A percentile compares a stretch with the other conserved stretches of the same genome.
phyloP scores from a whole-genome alignment of 2,888 invertebrate species.

The Chamaedrilus cognettii region DNA sequence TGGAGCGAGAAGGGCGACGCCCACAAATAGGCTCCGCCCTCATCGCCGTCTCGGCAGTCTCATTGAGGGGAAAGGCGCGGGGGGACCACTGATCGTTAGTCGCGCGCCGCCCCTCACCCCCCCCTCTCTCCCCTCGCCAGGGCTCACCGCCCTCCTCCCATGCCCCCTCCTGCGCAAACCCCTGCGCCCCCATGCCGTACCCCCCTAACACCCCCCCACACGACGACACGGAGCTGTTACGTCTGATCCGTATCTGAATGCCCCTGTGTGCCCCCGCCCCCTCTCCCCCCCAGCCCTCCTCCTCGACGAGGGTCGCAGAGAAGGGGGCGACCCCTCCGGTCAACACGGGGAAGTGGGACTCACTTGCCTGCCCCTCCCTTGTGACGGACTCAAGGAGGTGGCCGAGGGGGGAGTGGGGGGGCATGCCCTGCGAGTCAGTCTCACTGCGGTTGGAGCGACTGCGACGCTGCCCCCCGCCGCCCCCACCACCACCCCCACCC shows the following conservation, averaged over 20 bases:
- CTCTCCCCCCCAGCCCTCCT: no score
- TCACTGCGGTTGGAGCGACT: constrained; percentile 40
- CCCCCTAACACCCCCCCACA: background rate
- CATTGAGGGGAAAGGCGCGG: constrained; percentile 49
- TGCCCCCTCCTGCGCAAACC: background rate
- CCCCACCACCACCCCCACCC: constrained; percentile 41
- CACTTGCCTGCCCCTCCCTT: constrained; percentile 1
- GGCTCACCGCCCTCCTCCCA: background rate
- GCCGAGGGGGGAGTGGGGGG: constrained; percentile 19
- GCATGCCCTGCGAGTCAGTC: constrained; percentile 31
- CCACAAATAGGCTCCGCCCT: no score
- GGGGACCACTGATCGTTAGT: constrained; percentile 37
- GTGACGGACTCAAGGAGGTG: constrained; percentile 9
- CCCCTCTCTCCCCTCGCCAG: background rate
- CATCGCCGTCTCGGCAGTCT: constrained; percentile 18
- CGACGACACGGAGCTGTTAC: background rate
- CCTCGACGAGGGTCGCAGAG: background rate
- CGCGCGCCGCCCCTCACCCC: background rate
- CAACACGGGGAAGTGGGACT: background rate
- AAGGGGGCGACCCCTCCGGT: background rate
- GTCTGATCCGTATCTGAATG: background rate
- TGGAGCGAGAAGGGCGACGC: no score
- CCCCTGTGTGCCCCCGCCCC: no score
- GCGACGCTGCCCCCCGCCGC: constrained; percentile 41
- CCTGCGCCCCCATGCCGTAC: background rate